phyloP scores from a whole-genome alignment of 2,888 invertebrate species.

The Mythimna albipuncta region DNA sequence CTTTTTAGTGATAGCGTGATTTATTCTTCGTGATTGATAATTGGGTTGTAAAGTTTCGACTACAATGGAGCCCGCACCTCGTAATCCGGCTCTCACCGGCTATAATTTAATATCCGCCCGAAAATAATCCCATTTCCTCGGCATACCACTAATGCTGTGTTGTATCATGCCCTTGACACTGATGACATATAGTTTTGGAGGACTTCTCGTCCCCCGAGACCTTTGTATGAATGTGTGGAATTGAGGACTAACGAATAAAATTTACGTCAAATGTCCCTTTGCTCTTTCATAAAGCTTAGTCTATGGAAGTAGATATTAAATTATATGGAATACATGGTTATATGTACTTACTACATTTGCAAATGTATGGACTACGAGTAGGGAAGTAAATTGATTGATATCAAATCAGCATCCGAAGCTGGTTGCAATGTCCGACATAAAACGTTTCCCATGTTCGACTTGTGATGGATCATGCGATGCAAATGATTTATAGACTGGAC shows the following conservation, averaged over 20 bases:
- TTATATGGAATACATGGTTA: not conserved
- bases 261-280: not conserved
- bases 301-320: not conserved
- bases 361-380: not conserved
- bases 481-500: constrained; percentile 69
- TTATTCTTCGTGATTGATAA: constrained; percentile 65
- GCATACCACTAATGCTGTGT: constrained; percentile 69
- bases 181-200: constrained; percentile 56
- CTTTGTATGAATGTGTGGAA: constrained; percentile 1
- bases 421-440: constrained; percentile 54
- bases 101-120: constrained; percentile 90
- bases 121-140: constrained; percentile 87
- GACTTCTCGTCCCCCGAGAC: constrained; percentile 49
- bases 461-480: constrained; percentile 72
- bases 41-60: constrained; percentile 71
- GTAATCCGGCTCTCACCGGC: constrained; percentile 80
- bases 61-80: constrained; percentile 85
- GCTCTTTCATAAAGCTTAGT: not conserved
- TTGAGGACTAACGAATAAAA: not conserved
- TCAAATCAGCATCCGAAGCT: constrained; percentile 24
- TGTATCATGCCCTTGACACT: constrained; percentile 72
- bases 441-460: constrained; percentile 54
- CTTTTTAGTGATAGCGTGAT: constrained; percentile 52
- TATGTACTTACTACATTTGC: not conserved
- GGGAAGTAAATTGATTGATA: constrained; percentile 4